phyloP scores from a whole-genome alignment of 2,888 invertebrate genomes.

The Pedicia rivosa region DNA sequence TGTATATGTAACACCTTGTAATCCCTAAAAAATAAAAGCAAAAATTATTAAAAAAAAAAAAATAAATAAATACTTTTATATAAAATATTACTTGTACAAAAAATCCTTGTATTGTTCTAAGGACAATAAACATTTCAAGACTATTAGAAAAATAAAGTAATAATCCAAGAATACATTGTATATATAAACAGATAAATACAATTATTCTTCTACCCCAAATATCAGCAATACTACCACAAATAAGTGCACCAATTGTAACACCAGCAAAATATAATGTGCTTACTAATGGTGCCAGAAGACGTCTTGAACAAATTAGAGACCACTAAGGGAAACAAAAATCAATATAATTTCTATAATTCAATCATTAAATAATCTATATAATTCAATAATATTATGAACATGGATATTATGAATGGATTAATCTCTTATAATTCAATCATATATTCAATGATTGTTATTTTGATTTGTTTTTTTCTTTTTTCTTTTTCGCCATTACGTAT shows the following conservation, averaged over 20 bases:
- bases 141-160: constrained; percentile 18
- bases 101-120: constrained; percentile 30
- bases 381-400: no score
- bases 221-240: constrained; percentile 29
- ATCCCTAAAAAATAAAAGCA: constrained; percentile 18
- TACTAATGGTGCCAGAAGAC: constrained; percentile 21
- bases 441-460: no score
- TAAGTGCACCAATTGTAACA: constrained; percentile 27
- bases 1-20: constrained; percentile 34
- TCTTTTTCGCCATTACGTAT: no score
- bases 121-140: constrained; percentile 24
- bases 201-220: constrained; percentile 29
- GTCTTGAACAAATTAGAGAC: constrained; percentile 27
- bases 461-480: no score
- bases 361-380: no score
- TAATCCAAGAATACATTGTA: constrained; percentile 22
- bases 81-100: constrained; percentile 25
- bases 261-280: constrained; percentile 28
- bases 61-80: neutral
- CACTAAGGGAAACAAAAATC: no score
- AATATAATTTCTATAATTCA: no score
- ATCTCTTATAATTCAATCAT: no score
- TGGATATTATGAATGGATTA: no score
- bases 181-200: constrained; percentile 28
- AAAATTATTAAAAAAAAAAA: constrained; percentile 6